phyloP scores from a whole-genome alignment of 2,888 invertebrate species.

The Torymus auratus region DNA sequence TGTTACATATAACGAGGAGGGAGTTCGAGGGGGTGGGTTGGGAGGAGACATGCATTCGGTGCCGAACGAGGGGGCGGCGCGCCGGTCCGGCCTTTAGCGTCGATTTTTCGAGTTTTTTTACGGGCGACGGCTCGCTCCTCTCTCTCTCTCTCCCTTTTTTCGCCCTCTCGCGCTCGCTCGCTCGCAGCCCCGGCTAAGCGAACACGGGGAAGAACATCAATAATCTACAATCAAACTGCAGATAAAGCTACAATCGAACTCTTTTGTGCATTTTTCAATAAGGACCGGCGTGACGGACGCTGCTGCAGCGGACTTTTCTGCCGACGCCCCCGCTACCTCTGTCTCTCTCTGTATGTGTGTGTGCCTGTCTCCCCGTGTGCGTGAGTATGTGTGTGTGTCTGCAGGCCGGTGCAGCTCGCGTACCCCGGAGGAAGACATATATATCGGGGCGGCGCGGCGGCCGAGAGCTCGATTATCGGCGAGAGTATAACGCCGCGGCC shows the following conservation, averaged over 20 bases:
- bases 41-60: conserved; percentile 68
- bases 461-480: conserved; percentile 48
- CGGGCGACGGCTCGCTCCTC: conserved; percentile 72
- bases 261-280: conserved; percentile 76
- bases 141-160: conserved; percentile 54
- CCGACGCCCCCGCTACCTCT: conserved; percentile 18
- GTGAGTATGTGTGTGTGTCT: not conserved
- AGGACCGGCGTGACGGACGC: conserved; percentile 70
- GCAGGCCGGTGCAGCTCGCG: not conserved
- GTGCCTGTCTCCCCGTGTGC: not conserved
- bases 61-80: conserved; percentile 65
- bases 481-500: conserved; percentile 12
- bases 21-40: conserved; percentile 61
- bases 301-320: conserved; percentile 46
- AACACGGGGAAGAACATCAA: conserved; percentile 75
- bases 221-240: conserved; percentile 77
- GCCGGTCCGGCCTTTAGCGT: conserved; percentile 71
- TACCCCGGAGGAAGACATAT: not conserved
- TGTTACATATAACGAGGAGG: conserved; percentile 59
- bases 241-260: conserved; percentile 75
- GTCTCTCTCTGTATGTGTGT: too few species aligned
- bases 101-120: conserved; percentile 76
- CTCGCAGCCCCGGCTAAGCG: conserved; percentile 69
- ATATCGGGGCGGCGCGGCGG: not conserved
- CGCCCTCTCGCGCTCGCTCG: conserved; percentile 62